A percentile compares a stretch with the other conserved stretches of the same genome.
These are phyloP conservation scores for Halesus radiatus DNA, from an alignment of 1,140 invertebrate genomes.

Conservation along the genomic window DNA sequence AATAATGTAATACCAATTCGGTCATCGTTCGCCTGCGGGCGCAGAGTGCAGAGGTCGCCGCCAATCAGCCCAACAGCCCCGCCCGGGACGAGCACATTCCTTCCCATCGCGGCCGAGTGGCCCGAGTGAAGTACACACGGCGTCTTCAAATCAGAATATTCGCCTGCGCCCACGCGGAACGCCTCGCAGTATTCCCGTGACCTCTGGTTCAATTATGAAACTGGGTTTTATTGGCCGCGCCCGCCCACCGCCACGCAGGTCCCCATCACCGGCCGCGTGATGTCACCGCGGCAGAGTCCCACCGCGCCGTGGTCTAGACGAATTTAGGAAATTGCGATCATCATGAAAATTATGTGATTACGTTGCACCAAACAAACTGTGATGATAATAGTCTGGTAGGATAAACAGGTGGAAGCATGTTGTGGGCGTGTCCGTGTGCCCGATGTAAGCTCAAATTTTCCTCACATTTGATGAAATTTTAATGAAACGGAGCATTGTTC, in stretches of 20 bases:
- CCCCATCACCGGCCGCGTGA: slow-evolving; percentile 6
- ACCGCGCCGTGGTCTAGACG: too few species aligned
- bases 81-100: not conserved
- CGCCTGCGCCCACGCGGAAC: not conserved
- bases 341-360: too few species aligned
- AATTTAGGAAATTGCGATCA: too few species aligned
- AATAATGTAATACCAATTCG: too few species aligned
- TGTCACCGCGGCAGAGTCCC: not conserved
- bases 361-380: too few species aligned
- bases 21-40: not conserved
- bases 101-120: too few species aligned
- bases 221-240: slow-evolving; percentile 1
- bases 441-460: too few species aligned
- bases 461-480: too few species aligned
- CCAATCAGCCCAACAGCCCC: not conserved
- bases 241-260: not conserved
- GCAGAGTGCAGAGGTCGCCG: not conserved
- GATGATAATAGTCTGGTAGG: too few species aligned
- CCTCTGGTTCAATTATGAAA: slow-evolving; percentile 26
- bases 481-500: too few species aligned
- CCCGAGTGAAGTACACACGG: not conserved
- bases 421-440: too few species aligned
- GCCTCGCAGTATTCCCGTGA: slow-evolving; percentile 1
- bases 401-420: too few species aligned
- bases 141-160: not conserved